Conservation (phyloP, 1,140 invertebrate species). For the Bombus superbus region DNA sequence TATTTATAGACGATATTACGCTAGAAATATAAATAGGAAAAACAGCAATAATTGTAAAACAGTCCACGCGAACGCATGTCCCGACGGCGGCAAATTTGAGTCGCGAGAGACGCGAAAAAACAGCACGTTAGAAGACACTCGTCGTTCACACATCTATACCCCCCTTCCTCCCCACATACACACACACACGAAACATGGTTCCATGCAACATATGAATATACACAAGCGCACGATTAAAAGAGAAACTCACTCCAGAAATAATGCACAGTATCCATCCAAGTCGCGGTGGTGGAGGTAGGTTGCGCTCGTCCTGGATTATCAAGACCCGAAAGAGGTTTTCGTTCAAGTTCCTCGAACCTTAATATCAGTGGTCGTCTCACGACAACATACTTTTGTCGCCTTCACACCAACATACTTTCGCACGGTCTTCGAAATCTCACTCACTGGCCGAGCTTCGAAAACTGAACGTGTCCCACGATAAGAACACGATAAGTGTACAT, state of each 20-base stretch:
- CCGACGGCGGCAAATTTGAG: slow-evolving; percentile 26
- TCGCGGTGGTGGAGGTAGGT: slow-evolving; percentile 59
- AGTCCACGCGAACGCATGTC: slow-evolving; percentile 36
- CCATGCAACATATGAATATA: slow-evolving; percentile 8
- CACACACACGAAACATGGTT: not conserved
- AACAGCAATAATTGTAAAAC: not conserved
- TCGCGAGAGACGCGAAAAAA: slow-evolving; percentile 1
- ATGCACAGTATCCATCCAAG: slow-evolving; percentile 83
- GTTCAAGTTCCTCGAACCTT: slow-evolving; percentile 40
- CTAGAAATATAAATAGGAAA: not conserved
- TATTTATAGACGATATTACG: not conserved
- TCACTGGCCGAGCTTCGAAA: slow-evolving; percentile 47
- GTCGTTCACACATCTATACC: slow-evolving; percentile 2
- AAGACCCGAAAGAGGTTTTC: slow-evolving; percentile 18
- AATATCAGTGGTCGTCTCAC: slow-evolving; percentile 36
- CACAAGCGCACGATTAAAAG: slow-evolving; percentile 50
- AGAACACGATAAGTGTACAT: slow-evolving; percentile 40
- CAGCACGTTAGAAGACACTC: slow-evolving; percentile 18
- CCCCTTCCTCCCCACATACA: not conserved
- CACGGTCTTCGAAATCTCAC: slow-evolving; percentile 37
- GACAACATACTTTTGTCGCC: not conserved
- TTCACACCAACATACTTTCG: slow-evolving; percentile 3
- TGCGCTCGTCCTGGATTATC: slow-evolving; percentile 59
- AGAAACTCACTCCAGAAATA: slow-evolving; percentile 82
- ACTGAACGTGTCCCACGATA: slow-evolving; percentile 43